Conservation (phyloP, 1,140 invertebrate genomes). For the Stratiolaelaps scimitus region DNA sequence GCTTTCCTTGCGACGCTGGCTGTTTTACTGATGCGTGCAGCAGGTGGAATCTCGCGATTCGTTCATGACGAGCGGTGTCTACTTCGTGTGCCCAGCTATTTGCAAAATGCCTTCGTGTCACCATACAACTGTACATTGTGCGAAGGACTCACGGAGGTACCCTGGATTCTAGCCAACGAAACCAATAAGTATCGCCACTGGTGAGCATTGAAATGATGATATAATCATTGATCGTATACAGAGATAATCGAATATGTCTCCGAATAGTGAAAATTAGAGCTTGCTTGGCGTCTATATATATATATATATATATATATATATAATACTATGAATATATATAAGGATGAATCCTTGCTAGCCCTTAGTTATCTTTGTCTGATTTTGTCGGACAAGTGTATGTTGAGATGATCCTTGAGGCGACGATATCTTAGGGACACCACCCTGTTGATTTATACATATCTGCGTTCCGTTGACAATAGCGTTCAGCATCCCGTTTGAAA, state of each 20-base stretch:
- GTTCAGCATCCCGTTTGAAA: too few species aligned
- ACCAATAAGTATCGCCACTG: constrained; percentile 53
- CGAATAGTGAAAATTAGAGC: too few species aligned
- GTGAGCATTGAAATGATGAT: constrained; percentile 37
- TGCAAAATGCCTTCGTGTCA: constrained; percentile 53
- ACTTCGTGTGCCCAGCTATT: constrained; percentile 47
- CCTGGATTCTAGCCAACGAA: constrained; percentile 52
- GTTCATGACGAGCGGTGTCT: constrained; percentile 43
- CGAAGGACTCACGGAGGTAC: constrained; percentile 48
- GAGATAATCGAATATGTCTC: too few species aligned
- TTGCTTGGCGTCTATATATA: constrained; percentile 18
- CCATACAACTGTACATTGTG: constrained; percentile 64
- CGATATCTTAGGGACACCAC: too few species aligned
- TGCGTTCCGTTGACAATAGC: too few species aligned
- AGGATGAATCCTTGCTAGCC: too few species aligned
- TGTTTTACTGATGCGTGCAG: neutral
- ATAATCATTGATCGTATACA: constrained; percentile 2
- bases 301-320: neutral
- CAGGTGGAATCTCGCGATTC: neutral
- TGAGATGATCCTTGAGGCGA: too few species aligned
- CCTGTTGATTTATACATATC: too few species aligned
- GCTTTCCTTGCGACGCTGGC: neutral
- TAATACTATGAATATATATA: too few species aligned
- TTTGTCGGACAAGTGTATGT: too few species aligned
- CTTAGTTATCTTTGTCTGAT: too few species aligned